These are phyloP conservation scores for Trematomus loennbergii DNA, from an alignment of 2,113 vertebrate species.

Conservation along the genomic window DNA sequence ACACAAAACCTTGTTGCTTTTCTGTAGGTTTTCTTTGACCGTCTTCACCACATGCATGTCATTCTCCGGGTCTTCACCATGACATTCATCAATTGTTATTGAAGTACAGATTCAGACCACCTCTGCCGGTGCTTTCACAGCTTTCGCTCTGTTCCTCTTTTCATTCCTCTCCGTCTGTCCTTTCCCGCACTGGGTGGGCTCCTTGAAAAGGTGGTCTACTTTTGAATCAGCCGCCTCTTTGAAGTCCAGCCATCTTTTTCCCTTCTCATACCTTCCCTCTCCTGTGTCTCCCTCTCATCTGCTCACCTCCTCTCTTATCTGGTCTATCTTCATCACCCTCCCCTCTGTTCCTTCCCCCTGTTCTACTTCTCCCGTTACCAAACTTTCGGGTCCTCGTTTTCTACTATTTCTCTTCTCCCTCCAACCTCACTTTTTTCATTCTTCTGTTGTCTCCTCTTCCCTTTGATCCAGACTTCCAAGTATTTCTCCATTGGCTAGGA, in stretches of 20 bases:
- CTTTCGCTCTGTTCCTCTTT: neutral
- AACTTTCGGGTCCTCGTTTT: slow-evolving; percentile 23
- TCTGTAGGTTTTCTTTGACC: neutral
- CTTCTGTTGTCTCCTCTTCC: slow-evolving; percentile 29
- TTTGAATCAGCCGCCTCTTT: slow-evolving; percentile 59
- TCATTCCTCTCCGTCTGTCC: slow-evolving; percentile 31
- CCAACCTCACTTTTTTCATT: neutral
- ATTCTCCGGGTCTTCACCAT: neutral
- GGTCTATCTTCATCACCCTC: neutral
- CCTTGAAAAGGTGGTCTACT: slow-evolving; percentile 63
- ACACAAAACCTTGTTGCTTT: neutral
- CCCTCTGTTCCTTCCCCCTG: neutral
- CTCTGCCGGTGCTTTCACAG: slow-evolving; percentile 19
- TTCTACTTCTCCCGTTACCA: slow-evolving; percentile 7
- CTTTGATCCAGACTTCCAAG: slow-evolving; percentile 53
- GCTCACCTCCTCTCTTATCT: slow-evolving; percentile 32
- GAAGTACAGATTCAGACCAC: slow-evolving; percentile 38
- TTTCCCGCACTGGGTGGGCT: slow-evolving; percentile 59
- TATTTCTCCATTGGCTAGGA: slow-evolving; percentile 25
- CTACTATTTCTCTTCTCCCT: neutral
- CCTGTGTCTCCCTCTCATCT: slow-evolving; percentile 30
- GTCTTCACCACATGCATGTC: neutral
- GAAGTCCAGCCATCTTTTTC: slow-evolving; percentile 63
- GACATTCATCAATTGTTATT: slow-evolving; percentile 22
- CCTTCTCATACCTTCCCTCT: slow-evolving; percentile 17